Evolutionary conservation across 2,113 vertebrate species (phyloP), one percentile per base, ranked within the genome.

Genomic region (Cavia porcellus): DNA sequence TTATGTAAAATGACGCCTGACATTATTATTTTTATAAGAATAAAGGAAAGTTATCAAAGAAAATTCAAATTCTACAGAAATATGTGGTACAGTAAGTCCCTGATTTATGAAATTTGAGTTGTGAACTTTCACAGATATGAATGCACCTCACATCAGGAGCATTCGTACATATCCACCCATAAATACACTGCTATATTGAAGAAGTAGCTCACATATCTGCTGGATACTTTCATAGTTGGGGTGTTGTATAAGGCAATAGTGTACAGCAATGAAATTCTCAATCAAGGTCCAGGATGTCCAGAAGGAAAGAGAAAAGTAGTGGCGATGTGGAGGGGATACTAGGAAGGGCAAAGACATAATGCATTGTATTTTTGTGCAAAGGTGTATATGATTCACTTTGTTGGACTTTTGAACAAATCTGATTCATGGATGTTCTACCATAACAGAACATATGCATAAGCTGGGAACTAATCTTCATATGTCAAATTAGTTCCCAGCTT

Each of bases 21-120:
- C 7, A 30, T 59, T 72, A 59, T 45, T 52, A 12, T 30, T 91
- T 72, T 74, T 62, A 50, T 68, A 91, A 94, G 45, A 35, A 86
- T 25, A 94, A 94, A 80, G 35, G 86, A 90, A 91, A 77, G 12
- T 50, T 42, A 42, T 59, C 61, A 70, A 77, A n/a, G 20, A 95
- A 86, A 95, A 52, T 66, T 77, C n/a, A 70, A 92, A 94, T 32
- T n/a, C 24, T 50, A 70, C 2, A 91, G 25, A 79, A 61, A 89
- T 88, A 87, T 4, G 4, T 45, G 14, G 38, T 45, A 75, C 10
- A 45, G 19, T n/a, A 25, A 42, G 22, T 75, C 38, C 38, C 17
- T 5, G 1, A 75, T 38, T 75, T 75, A 75, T 5, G 2, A 75
- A 75, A 75, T 45, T 24, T n/a, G 38, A 75, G 11, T 45, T 45